A percentile compares a stretch with the other conserved stretches of the same genome.
Evolutionary conservation across 2,113 vertebrate genomes (phyloP).

Genomic region (Camelus dromedarius): DNA sequence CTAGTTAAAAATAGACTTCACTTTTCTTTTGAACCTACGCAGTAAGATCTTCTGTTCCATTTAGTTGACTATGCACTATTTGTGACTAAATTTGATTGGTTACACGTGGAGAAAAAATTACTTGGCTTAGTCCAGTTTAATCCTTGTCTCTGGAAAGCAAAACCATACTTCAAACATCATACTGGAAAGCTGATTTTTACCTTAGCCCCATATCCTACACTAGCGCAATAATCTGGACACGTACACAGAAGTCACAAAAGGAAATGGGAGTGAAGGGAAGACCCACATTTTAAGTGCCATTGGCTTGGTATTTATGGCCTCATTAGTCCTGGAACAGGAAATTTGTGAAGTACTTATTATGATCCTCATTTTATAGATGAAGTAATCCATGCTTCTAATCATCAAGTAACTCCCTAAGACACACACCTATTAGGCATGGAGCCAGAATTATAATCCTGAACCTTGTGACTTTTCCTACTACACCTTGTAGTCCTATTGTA

Average conservation of each 20-base stretch:
- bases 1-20: slow-evolving; percentile 56
- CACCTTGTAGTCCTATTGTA: background rate
- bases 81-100: slow-evolving; percentile 71
- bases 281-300: background rate
- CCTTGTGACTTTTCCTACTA: background rate
- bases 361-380: background rate
- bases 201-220: background rate
- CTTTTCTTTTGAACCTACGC: slow-evolving; percentile 63
- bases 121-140: slow-evolving; percentile 63
- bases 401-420: background rate
- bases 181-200: background rate
- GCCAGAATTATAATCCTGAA: background rate
- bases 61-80: slow-evolving; percentile 74
- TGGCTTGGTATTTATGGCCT: background rate
- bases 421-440: background rate
- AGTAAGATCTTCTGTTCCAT: slow-evolving; percentile 75
- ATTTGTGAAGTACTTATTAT: background rate
- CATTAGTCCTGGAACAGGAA: background rate
- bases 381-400: background rate
- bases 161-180: slow-evolving; percentile 18
- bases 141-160: slow-evolving; percentile 37
- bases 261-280: background rate
- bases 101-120: slow-evolving; percentile 74
- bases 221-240: background rate
- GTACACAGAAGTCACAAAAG: background rate